phyloP scores from a whole-genome alignment of 1,140 invertebrate species.

The Bombus waltoni region DNA sequence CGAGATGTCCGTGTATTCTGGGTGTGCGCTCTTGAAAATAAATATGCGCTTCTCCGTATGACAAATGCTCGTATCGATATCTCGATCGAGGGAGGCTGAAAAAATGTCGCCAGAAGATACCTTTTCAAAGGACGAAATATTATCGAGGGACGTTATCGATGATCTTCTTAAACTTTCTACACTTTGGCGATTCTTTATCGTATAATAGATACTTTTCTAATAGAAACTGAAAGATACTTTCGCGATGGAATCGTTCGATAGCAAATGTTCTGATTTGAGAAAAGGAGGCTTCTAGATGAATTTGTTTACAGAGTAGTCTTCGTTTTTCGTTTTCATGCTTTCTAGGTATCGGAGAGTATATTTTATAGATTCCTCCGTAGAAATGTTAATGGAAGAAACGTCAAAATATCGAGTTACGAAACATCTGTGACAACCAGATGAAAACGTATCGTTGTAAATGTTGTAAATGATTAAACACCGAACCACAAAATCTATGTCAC shows the following conservation, averaged over 20 bases:
- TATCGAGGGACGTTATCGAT: neutral
- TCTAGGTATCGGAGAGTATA: too few relatives aligned
- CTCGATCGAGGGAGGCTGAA: neutral
- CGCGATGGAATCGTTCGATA: too few relatives aligned
- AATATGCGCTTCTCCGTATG: conserved; percentile 51
- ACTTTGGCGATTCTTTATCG: neutral
- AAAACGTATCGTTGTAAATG: too few relatives aligned
- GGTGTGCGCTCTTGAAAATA: conserved; percentile 52
- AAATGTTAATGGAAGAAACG: too few relatives aligned
- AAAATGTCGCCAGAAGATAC: neutral
- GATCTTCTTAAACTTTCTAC: neutral
- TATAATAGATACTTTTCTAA: neutral
- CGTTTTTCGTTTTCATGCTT: too few relatives aligned
- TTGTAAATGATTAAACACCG: neutral
- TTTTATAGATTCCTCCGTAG: too few relatives aligned
- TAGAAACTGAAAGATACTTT: neutral
- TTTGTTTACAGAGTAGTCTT: too few relatives aligned
- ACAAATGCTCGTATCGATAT: neutral
- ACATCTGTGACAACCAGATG: neutral
- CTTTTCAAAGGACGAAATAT: neutral
- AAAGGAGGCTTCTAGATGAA: neutral
- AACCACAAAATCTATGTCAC: neutral
- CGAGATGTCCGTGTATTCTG: conserved; percentile 61
- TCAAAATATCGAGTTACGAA: neutral
- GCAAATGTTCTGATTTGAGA: neutral